Evolutionary conservation across 1,140 invertebrate genomes (phyloP), one percentile per base, ranked within the genome.

Genomic region (Trichogramma pretiosum): DNA sequence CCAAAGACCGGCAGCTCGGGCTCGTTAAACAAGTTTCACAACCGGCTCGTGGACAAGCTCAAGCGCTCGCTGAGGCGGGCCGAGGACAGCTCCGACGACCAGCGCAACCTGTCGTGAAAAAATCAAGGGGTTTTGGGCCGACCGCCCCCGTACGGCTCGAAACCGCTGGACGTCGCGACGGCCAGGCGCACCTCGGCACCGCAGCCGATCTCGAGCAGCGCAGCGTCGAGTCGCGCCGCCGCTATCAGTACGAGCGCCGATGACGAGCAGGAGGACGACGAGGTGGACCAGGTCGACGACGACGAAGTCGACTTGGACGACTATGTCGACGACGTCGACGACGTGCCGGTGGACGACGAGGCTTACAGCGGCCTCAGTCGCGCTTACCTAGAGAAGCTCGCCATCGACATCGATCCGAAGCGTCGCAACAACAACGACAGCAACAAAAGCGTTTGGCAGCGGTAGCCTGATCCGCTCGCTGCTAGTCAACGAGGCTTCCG

Each of bases 11-110:
- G 72, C 38, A 76, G 62, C 48, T 74, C 74, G 16, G 78, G 71
- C 55, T 85, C 84, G 48, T 68, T 85, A 52, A 87, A 87, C 55
- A 89, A 89, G 72, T 89, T 91, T 65, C 86, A 89, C 75, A 82
- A 77, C 63, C 79, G 85, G 50, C 75, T 91, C 57, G 82, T 91
- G 50, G 86, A 90, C 64, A 88, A 88, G 68, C 66, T 91, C 57
- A 85, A 85, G 65, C 78, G 81, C 45, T 84, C 85, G 43, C 74
- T 89, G 63, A 77, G 77, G 57, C 81, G 77, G 46, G 65, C 65
- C 43, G 81, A 81, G 57, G 80, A 81, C 54, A 70, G 67, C 22
- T 72, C 75, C 11, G 78, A 76, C 45, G 70, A 77, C 34, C 67
- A 70, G 52, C 59, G 70, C 19, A 72, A 72, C 44, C 60, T 72